phyloP scores from a whole-genome alignment of 2,888 invertebrate species.

The Eupithecia dodoneata region DNA sequence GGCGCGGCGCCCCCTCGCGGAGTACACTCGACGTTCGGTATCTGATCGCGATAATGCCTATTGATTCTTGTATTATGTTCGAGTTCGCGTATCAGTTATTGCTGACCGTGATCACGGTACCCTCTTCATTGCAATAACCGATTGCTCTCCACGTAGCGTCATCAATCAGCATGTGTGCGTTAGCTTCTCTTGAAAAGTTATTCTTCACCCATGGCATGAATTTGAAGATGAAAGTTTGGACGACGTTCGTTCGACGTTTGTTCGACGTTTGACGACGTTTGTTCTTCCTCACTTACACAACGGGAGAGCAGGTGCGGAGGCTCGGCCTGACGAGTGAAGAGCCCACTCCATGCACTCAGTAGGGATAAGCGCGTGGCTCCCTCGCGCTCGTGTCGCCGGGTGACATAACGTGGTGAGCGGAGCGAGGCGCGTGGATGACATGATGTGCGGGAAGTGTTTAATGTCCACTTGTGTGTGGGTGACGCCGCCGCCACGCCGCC shows the following conservation, averaged over 20 bases:
- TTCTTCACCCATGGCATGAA: neutral
- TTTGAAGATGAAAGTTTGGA: too few species aligned
- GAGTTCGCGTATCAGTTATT: neutral
- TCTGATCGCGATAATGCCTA: too few species aligned
- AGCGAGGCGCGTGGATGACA: conserved; percentile 26
- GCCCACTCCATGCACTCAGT: too few species aligned
- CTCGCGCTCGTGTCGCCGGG: neutral
- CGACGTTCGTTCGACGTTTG: too few species aligned
- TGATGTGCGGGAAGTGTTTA: conserved; percentile 33
- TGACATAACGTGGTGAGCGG: conserved; percentile 27
- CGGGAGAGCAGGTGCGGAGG: too few species aligned
- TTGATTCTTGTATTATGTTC: neutral
- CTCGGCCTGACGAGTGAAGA: too few species aligned
- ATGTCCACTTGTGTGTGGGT: conserved; percentile 27
- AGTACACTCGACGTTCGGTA: too few species aligned
- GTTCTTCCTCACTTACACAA: too few species aligned
- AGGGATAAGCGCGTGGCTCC: neutral
- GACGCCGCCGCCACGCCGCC: neutral
- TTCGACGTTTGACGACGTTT: too few species aligned
- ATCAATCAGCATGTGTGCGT: too few species aligned
- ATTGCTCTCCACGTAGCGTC: neutral
- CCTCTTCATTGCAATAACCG: neutral
- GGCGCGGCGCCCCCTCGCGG: too few species aligned
- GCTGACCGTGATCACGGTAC: neutral
- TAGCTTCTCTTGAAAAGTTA: neutral